A percentile compares a stretch with the other conserved stretches of the same genome.
Conservation (phyloP, 2,113 vertebrate species). For the Erpornis zantholeuca region DNA sequence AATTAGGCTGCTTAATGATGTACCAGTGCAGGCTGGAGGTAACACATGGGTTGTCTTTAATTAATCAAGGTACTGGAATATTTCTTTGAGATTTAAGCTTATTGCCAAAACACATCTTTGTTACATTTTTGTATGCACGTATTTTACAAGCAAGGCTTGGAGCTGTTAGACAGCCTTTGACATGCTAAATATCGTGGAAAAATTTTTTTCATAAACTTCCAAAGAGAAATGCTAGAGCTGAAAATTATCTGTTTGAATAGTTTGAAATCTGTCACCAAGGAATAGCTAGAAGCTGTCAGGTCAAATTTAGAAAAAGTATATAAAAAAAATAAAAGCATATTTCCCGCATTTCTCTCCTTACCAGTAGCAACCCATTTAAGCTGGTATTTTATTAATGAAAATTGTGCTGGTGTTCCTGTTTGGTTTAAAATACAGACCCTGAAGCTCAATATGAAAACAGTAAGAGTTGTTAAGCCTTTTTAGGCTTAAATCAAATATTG, state of each 20-base stretch:
- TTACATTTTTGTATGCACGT: background rate
- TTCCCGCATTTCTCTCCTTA: constrained; percentile 26
- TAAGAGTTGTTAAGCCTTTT: background rate
- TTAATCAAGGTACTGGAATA: constrained; percentile 51
- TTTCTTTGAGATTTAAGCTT: constrained; percentile 48
- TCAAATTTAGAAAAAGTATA: constrained; percentile 26
- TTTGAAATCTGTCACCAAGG: constrained; percentile 16
- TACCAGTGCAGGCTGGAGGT: constrained; percentile 14
- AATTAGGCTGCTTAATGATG: constrained; percentile 57
- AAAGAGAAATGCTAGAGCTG: constrained; percentile 17
- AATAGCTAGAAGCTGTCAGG: constrained; percentile 34
- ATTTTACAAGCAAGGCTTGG: constrained; percentile 15
- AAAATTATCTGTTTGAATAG: constrained; percentile 48
- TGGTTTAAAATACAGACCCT: constrained; percentile 30
- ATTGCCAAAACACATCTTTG: constrained; percentile 37
- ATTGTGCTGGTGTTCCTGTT: background rate
- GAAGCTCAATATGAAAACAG: constrained; percentile 13
- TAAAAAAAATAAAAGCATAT: background rate
- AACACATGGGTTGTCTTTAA: constrained; percentile 51
- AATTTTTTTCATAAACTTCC: constrained; percentile 8
- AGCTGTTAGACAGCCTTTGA: constrained; percentile 50
- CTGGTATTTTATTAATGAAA: constrained; percentile 49
- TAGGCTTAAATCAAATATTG: constrained; percentile 23
- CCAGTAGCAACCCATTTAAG: background rate
- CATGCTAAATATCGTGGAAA: constrained; percentile 25